Conservation (phyloP, 2,797 vertebrate genomes). For the Lateolabrax maculatus region DNA sequence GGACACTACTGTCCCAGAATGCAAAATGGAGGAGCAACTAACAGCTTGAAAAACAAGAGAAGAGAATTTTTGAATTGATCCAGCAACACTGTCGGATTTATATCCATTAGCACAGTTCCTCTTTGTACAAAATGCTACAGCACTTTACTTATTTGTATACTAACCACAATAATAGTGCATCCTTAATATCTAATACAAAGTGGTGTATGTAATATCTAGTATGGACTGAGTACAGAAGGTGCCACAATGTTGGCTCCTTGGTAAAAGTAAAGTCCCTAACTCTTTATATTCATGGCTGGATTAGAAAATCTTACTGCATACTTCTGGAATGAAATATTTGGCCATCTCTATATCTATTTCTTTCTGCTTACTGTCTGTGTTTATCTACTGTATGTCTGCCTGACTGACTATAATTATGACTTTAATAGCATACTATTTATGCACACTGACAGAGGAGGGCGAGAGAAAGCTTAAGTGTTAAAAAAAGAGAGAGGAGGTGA, state of each 20-base stretch:
- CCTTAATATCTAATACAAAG: neutral
- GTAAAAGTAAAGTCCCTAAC: neutral
- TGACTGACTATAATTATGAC: constrained; percentile 31
- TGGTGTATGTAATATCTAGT: neutral
- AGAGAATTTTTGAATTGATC: neutral
- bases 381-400: constrained; percentile 10
- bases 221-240: neutral
- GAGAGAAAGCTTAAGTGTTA: constrained; percentile 27
- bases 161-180: neutral
- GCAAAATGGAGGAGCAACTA: neutral
- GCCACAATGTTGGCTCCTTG: neutral
- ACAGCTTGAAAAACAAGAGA: neutral
- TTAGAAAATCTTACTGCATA: neutral
- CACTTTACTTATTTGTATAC: neutral
- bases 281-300: neutral
- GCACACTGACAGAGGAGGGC: constrained; percentile 20
- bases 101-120: constrained; percentile 6
- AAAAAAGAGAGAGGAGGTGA: constrained; percentile 34
- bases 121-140: neutral
- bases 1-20: neutral
- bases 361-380: constrained; percentile 18
- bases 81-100: neutral
- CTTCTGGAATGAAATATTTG: constrained; percentile 10
- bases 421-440: constrained; percentile 31
- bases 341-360: neutral